Evolutionary conservation across 2,888 invertebrate genomes (phyloP).

Genomic region (Aleiodes alternator): DNA sequence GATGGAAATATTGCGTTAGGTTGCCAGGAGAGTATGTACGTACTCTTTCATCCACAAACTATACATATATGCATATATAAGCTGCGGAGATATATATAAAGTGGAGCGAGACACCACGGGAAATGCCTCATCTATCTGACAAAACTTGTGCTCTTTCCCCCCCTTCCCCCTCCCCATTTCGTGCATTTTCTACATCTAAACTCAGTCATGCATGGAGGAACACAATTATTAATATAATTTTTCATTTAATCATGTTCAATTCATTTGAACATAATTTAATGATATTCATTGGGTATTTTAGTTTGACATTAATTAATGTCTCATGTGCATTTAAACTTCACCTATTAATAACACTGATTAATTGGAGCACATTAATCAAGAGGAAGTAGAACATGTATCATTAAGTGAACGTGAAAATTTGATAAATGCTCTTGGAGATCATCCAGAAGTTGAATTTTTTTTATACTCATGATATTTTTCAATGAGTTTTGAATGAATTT

Average conservation of each 20-base stretch:
- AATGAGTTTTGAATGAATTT: too few species aligned
- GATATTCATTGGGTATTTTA: neutral
- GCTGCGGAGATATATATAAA: constrained; percentile 35
- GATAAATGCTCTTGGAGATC: too few species aligned
- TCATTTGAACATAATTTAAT: constrained; percentile 17
- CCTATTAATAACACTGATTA: too few species aligned
- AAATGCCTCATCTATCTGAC: constrained; percentile 26
- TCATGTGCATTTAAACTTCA: too few species aligned
- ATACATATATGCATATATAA: constrained; percentile 15
- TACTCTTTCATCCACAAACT: neutral
- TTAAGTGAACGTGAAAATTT: too few species aligned
- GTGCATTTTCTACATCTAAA: constrained; percentile 14
- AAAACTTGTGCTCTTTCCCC: neutral
- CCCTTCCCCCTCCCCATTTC: neutral
- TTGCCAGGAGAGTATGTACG: constrained; percentile 16
- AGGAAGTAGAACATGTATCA: too few species aligned
- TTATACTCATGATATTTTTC: too few species aligned
- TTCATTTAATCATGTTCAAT: constrained; percentile 16
- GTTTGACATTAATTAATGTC: neutral
- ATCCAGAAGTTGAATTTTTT: too few species aligned
- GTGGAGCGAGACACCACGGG: constrained; percentile 38
- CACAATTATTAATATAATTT: constrained; percentile 12
- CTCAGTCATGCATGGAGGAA: constrained; percentile 8
- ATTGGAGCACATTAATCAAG: too few species aligned
- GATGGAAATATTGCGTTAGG: constrained; percentile 64